Evolutionary conservation across 2,113 vertebrate species (phyloP), one percentile per base, ranked within the genome.

Genomic region (Rutilus rutilus): DNA sequence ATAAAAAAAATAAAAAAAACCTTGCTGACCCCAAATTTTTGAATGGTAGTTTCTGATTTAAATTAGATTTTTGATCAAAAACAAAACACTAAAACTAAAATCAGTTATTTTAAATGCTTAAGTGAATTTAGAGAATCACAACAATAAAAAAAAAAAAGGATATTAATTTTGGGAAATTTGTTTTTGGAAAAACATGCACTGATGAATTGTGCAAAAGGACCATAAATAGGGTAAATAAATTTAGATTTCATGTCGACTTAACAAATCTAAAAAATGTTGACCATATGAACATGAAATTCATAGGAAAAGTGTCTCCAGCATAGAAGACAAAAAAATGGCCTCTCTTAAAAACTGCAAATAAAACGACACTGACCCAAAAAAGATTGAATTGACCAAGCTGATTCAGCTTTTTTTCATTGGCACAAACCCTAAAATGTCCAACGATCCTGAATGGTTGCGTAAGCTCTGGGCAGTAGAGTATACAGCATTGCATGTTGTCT

Each of bases 401-500:
- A 75, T 75, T 27, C 12, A 15, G 71, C n/a, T 47, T 75, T 42
- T 59, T 75, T 25, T 15, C 21, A 73, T 12, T n/a, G 21, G 9
- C 21, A 42, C 3, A 27, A 17, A 52, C 15, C 14, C n/a, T 33
- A 77, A 52, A 54, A 8, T 76, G n/a, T 76, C 45, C 1, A 47
- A 7, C 4, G 30, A 1, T 15, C n/a, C 42, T 79, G 21, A 59
- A 25, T 14, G 33, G 10, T 39, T 17, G 21, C 1, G 14, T 36
- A 15, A 78, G 33, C 45, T 52, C 42, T 52, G 47, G 6, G 10
- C 54, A 60, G 78, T 42, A n/a, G 21, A 59, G 12, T 4, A 77
- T 30, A 54, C 33, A 21, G 65, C 65, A 79, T 12, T 50, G 74
- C 78, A 65, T 81, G 82, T 33, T 45, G 45, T 75, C 78, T 82